Evolutionary conservation across 2,113 vertebrate species (phyloP), one percentile per base, ranked within the genome.

Genomic region (Pteruthius melanotis): DNA sequence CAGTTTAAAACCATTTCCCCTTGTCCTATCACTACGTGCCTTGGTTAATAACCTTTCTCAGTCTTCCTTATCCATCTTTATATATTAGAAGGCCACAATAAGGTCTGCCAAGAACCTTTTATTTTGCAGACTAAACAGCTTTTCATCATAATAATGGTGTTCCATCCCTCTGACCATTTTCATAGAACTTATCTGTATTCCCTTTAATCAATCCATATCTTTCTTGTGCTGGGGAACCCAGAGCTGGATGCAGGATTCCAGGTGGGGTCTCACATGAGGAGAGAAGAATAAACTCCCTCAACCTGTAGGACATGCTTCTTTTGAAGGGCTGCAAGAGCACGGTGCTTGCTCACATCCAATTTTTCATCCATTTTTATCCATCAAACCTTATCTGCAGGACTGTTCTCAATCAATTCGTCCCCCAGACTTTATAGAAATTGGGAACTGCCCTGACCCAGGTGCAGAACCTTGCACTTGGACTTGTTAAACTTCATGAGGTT

Each of bases 331-430:
- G 18, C 39, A 56, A 52, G 18, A 8, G 4, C 18, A 20, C 11
- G 31, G 18, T 50, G 33, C 14, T 3, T 2, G 11, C 6, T 52
- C 11, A 40, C 7, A 15, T 24, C 11, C 0, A 5, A 4, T 23
- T 68, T 54, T 66, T 68, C 37, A 24, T 40, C 14, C 10, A 30
- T 18, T 66, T n/a, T 2, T 65, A 52, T 33, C 11, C 22, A 26
- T 19, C 13, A 59, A 4, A 59, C 27, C 16, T 76, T 70, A 19
- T 37, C 3, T 6, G 5, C 14, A 56, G 14, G 21, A 20, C 15
- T 50, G 6, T 18, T 80, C 11, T 64, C 22, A 65, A 37, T 12
- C 16, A 16, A 10, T 53, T 65, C 5, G 64, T 35, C 11, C 2
- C 31, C 5, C 11, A 47, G 8, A n/a, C 4, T 22, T 8, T 35